Conservation (phyloP, 2,113 vertebrate genomes). For the Pomatorhinus ruficollis region DNA sequence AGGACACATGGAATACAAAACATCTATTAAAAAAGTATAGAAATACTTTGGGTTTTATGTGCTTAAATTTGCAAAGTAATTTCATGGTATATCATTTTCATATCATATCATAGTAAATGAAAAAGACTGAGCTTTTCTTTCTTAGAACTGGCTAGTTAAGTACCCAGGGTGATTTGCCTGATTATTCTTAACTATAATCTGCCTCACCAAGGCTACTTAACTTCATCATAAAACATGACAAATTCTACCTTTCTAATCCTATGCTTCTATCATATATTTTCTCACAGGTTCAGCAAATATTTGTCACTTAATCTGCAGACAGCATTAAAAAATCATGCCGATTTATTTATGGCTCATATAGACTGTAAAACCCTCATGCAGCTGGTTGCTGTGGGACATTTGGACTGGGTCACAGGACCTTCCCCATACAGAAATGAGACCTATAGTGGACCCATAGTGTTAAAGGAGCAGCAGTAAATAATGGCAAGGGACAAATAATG, state of each 20-base stretch:
- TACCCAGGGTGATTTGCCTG: background rate
- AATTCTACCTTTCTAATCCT: background rate
- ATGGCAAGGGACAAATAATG: background rate
- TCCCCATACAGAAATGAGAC: background rate
- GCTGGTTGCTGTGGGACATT: background rate
- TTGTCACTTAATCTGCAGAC: background rate
- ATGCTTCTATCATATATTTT: background rate
- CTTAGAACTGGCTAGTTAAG: background rate
- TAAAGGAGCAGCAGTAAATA: background rate
- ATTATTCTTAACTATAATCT: background rate
- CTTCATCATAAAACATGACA: background rate
- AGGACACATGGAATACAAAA: background rate
- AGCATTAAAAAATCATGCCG: background rate
- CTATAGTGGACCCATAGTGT: background rate
- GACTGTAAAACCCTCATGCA: background rate
- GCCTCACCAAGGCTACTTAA: background rate
- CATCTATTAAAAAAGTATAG: background rate
- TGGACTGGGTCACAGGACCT: background rate
- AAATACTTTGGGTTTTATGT: background rate
- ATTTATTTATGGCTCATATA: background rate
- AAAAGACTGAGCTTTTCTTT: background rate
- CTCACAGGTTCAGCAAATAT: background rate
- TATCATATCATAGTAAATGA: background rate
- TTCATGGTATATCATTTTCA: background rate
- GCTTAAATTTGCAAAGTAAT: background rate